Evolutionary conservation across 1,140 invertebrate genomes (phyloP).

Genomic region (Tribolium madens): DNA sequence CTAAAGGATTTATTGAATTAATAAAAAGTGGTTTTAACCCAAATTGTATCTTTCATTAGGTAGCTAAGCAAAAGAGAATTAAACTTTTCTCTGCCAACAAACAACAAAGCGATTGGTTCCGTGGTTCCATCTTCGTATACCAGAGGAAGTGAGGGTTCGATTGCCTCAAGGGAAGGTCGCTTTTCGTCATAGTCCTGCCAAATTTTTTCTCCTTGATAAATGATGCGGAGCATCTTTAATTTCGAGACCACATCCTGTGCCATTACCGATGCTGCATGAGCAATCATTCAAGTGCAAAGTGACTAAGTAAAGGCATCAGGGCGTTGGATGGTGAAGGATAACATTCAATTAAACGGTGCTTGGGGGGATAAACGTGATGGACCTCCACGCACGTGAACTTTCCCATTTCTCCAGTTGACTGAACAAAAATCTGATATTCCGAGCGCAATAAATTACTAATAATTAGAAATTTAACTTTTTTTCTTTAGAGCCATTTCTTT

Average conservation of each 20-base stretch:
- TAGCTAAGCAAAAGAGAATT: not conserved
- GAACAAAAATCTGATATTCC: constrained; percentile 20
- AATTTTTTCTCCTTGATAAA: constrained; percentile 37
- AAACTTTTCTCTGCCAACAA: not conserved
- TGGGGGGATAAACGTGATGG: constrained; percentile 5
- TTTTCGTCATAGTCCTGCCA: constrained; percentile 7
- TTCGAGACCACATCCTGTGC: constrained; percentile 40
- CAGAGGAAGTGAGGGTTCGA: not conserved
- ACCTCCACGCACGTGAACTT: constrained; percentile 30
- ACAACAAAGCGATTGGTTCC: not conserved
- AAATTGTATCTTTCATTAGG: too few species aligned
- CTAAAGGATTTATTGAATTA: too few species aligned
- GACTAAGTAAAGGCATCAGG: constrained; percentile 7
- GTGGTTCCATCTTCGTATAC: not conserved
- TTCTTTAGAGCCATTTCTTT: not conserved
- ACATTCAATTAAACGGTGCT: constrained; percentile 26
- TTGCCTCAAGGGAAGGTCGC: constrained; percentile 12
- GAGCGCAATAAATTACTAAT: not conserved
- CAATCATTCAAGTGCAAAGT: constrained; percentile 17
- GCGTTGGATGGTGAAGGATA: constrained; percentile 4
- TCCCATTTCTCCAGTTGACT: constrained; percentile 16
- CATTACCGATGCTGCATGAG: constrained; percentile 18
- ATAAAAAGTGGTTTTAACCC: too few species aligned
- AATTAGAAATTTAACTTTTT: constrained; percentile 24
- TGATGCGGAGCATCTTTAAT: constrained; percentile 41